These are phyloP conservation scores for Drosophila falleni DNA, from an alignment of 2,888 invertebrate species.

Conservation along the genomic window DNA sequence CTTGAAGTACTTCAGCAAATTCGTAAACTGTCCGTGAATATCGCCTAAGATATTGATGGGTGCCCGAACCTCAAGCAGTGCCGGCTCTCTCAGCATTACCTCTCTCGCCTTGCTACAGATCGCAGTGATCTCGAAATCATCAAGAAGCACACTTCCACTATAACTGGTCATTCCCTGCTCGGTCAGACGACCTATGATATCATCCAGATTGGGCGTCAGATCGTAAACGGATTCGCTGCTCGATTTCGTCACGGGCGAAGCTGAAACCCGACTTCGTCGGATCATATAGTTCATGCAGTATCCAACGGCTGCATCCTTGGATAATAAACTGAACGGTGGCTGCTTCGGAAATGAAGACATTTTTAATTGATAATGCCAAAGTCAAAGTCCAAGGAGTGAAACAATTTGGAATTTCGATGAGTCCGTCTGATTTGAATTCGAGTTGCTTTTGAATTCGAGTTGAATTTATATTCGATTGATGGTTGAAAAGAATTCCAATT, in stretches of 20 bases:
- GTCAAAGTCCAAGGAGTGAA: slow-evolving; percentile 17
- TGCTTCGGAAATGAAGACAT: slow-evolving; percentile 32
- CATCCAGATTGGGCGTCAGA: slow-evolving; percentile 34
- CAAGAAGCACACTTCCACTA: slow-evolving; percentile 96
- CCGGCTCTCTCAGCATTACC: slow-evolving; percentile 98
- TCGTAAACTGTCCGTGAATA: slow-evolving; percentile 99
- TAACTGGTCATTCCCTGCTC: slow-evolving; percentile 85
- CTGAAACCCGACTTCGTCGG: neutral
- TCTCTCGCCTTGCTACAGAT: slow-evolving; percentile 98
- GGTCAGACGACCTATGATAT: slow-evolving; percentile 45
- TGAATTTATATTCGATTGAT: slow-evolving; percentile 1
- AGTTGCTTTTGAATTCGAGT: slow-evolving; percentile 19
- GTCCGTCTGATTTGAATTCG: slow-evolving; percentile 5
- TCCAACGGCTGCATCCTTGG: slow-evolving; percentile 17
- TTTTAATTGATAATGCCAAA: neutral
- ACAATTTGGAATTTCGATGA: slow-evolving; percentile 51
- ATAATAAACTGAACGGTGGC: neutral
- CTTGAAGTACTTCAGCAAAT: slow-evolving; percentile 97
- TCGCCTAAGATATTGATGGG: slow-evolving; percentile 99
- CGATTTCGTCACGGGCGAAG: neutral
- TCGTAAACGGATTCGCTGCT: slow-evolving; percentile 21
- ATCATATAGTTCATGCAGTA: slow-evolving; percentile 40
- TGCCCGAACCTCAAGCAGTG: slow-evolving; percentile 97
- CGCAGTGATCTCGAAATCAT: slow-evolving; percentile 98
- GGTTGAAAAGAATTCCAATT: neutral